Conservation (phyloP, 2,888 invertebrate species). For the Rhorus exstirpatorius region DNA sequence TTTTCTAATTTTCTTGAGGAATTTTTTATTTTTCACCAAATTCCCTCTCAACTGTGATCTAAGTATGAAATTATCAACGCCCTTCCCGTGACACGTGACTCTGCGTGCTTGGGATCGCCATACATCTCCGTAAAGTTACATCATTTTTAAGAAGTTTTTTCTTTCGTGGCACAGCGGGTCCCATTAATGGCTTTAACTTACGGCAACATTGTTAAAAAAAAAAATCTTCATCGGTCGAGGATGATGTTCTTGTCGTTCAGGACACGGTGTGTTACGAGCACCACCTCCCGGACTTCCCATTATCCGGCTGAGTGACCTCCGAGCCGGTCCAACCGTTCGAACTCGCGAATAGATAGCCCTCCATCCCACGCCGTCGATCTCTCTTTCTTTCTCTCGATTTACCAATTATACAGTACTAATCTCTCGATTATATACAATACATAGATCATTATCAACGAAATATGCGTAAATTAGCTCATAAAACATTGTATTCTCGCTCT, state of each 20-base stretch:
- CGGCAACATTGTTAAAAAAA: background rate
- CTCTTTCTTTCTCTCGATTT: background rate
- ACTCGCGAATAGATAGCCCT: slow-evolving; percentile 51
- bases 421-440: slow-evolving; percentile 4
- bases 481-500: background rate
- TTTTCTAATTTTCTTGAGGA: slow-evolving; percentile 51
- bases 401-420: slow-evolving; percentile 16
- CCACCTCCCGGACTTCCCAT: slow-evolving; percentile 86
- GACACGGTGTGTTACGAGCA: slow-evolving; percentile 85
- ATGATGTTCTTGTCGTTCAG: slow-evolving; percentile 71
- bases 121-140: slow-evolving; percentile 22
- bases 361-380: too few species aligned
- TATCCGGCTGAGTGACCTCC: slow-evolving; percentile 88
- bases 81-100: slow-evolving; percentile 66
- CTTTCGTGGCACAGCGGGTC: slow-evolving; percentile 41
- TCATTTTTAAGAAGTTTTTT: slow-evolving; percentile 13
- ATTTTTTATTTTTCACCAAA: slow-evolving; percentile 63
- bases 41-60: slow-evolving; percentile 42
- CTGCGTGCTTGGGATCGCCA: slow-evolving; percentile 39
- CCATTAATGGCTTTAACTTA: slow-evolving; percentile 13
- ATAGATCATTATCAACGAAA: background rate
- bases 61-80: slow-evolving; percentile 78
- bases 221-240: slow-evolving; percentile 15
- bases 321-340: slow-evolving; percentile 93
- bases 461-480: background rate